Conservation (phyloP, 2,888 invertebrate species). For the Cryptocephalus moraei region DNA sequence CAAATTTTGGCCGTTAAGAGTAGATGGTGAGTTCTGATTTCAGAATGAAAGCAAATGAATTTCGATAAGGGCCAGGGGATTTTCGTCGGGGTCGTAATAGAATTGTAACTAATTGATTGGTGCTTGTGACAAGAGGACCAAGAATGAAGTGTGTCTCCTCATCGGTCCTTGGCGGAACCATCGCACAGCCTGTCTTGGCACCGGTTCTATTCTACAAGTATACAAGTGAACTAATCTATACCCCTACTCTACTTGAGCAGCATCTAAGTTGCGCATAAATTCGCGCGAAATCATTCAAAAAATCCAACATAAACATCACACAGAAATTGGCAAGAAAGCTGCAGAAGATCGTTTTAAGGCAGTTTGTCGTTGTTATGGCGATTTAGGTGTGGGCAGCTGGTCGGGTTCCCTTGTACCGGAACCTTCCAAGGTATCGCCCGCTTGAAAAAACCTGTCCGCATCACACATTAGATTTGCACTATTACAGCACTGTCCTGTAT, state of each 20-base stretch:
- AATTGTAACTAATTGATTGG: slow-evolving; percentile 20
- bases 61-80: slow-evolving; percentile 5
- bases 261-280: slow-evolving; percentile 29
- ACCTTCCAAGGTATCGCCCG: slow-evolving; percentile 47
- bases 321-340: slow-evolving; percentile 37
- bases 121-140: slow-evolving; percentile 7
- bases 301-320: slow-evolving; percentile 35
- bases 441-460: slow-evolving; percentile 55
- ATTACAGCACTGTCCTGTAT: slow-evolving; percentile 33
- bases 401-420: slow-evolving; percentile 26
- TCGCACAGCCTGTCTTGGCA: slow-evolving; percentile 29
- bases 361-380: slow-evolving; percentile 30
- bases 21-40: too few relatives aligned
- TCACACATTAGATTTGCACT: slow-evolving; percentile 37
- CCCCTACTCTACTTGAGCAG: slow-evolving; percentile 32
- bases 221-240: slow-evolving; percentile 6
- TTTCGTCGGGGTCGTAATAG: slow-evolving; percentile 24
- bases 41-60: neutral
- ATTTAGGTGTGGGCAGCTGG: slow-evolving; percentile 30
- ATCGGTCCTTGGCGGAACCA: slow-evolving; percentile 13
- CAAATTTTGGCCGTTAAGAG: too few relatives aligned
- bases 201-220: slow-evolving; percentile 21
- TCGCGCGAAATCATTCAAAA: slow-evolving; percentile 26
- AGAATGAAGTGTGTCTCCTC: slow-evolving; percentile 18
- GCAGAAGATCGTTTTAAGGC: slow-evolving; percentile 12